phyloP scores from a whole-genome alignment of 2,113 vertebrate genomes.

The Ivindomyrus marchei region DNA sequence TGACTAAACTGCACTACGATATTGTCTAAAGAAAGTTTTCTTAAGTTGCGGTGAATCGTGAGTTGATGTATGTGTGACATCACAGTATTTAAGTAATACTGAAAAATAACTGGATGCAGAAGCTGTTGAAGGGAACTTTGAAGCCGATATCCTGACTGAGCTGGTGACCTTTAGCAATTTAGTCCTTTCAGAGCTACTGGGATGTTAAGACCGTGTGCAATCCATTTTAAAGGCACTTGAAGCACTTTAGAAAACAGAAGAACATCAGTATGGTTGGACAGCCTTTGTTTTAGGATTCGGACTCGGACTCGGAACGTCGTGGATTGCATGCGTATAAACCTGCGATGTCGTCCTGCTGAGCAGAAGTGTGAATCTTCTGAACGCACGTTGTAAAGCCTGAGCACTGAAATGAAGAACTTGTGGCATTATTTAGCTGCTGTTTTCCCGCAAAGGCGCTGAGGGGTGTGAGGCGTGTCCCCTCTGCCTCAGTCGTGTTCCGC shows the following conservation, averaged over 20 bases:
- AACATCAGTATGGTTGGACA: conserved; percentile 14
- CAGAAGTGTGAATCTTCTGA: background rate
- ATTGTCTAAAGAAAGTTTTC: conserved; percentile 12
- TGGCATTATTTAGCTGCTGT: conserved; percentile 23
- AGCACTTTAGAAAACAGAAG: conserved; percentile 7
- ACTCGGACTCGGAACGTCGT: conserved; percentile 28
- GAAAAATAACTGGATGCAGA: background rate
- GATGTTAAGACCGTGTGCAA: conserved; percentile 30
- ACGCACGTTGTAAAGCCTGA: conserved; percentile 19
- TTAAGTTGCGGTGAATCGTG: background rate
- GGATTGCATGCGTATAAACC: background rate
- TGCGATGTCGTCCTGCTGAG: background rate
- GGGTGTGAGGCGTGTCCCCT: no score
- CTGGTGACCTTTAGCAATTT: background rate
- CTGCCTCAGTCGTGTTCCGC: background rate
- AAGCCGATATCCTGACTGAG: background rate
- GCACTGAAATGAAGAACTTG: conserved; percentile 39
- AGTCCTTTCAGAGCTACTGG: background rate
- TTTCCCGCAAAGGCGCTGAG: conserved; percentile 19
- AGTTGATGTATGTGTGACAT: background rate
- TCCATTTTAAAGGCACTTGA: conserved; percentile 32
- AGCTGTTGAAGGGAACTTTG: background rate
- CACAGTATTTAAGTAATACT: background rate
- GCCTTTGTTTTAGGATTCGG: background rate
- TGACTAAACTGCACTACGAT: conserved; percentile 35